These are phyloP conservation scores for Eledona agricola DNA, from an alignment of 2,888 invertebrate species.

Conservation along the genomic window DNA sequence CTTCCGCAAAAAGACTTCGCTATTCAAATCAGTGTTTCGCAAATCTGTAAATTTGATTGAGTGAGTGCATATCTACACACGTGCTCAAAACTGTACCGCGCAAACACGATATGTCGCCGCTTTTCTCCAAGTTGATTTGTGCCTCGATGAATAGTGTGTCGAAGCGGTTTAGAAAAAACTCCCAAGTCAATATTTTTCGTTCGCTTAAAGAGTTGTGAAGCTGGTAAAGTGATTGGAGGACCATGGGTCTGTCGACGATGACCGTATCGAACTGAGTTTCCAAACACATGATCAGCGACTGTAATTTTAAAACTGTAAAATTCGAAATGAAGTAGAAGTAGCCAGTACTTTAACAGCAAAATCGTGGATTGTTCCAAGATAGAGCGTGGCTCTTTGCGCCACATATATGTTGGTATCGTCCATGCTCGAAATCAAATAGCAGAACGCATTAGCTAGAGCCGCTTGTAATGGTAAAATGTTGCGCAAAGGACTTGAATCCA, in stretches of 20 bases:
- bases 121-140: conserved; percentile 87
- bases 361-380: conserved; percentile 93
- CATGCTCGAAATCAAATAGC: conserved; percentile 94
- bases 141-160: conserved; percentile 96
- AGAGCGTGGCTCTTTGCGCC: conserved; percentile 90
- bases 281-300: conserved; percentile 90
- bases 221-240: conserved; percentile 93
- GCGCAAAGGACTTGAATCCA: conserved; percentile 88
- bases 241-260: conserved; percentile 95
- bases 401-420: conserved; percentile 96
- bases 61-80: neutral
- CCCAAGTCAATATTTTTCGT: conserved; percentile 92
- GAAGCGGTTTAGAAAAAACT: conserved; percentile 96
- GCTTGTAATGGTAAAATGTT: conserved; percentile 88
- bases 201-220: conserved; percentile 93
- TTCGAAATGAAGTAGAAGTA: too few species aligned
- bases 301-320: too few species aligned
- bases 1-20: conserved; percentile 86
- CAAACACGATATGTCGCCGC: conserved; percentile 83
- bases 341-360: conserved; percentile 79
- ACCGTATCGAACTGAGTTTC: conserved; percentile 98
- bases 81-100: conserved; percentile 75
- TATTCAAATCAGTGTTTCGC: conserved; percentile 86
- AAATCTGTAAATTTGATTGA: conserved; percentile 73
- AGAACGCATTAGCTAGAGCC: conserved; percentile 95